Base-by-base conservation (phyloP, 2,113 vertebrate species). In the Leiothrix lutea region DNA sequence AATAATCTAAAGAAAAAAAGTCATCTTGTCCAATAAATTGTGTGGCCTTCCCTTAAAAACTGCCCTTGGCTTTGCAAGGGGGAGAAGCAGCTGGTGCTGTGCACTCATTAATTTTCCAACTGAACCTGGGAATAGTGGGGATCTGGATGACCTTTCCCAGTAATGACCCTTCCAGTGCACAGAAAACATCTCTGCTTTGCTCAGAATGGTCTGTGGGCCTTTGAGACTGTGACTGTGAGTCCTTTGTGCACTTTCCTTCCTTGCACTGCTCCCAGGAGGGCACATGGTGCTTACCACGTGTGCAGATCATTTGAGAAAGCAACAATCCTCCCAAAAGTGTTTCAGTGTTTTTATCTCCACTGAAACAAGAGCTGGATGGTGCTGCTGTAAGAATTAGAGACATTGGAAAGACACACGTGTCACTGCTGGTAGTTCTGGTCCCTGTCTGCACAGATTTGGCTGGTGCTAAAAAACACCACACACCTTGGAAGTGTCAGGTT, bases 211-310 rank as follows among this genome's bases (percentile, higher is more conserved):
- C 19, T 9, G 6, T 36, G 75, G 28, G 11, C n/a, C 29, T 36
- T 51, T 5, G 10, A 12, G 61, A 36, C 16, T 15, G 6, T 2
- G 24, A 6, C 26, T 26, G 14, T 15, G 33, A 38, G 18, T 5
- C 64, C 14, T 71, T 7, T 14, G 22, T 25, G 31, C 19, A 2
- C 1, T 33, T 57, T 29, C 38, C n/a, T 61, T 53, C 31, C 36
- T 44, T 57, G 8, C 11, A 1, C 60, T 47, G 18, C 45, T 86
- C 42, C 50, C 38, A n/a, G 71, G 61, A 62, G 29, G 44, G 33
- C 57, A 10, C 36, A 1, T 1, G 3, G 61, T 40, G 42, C 6
- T 25, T 47, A 3, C 11, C 35, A 1, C 0, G 0, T 2, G 8
- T 50, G 47, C 64, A 58, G 23, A 11, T 16, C 25, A 4, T 29